A percentile compares a stretch with the other conserved stretches of the same genome.
Conservation (phyloP, 2,888 invertebrate genomes). For the Brachyopa scutellaris region DNA sequence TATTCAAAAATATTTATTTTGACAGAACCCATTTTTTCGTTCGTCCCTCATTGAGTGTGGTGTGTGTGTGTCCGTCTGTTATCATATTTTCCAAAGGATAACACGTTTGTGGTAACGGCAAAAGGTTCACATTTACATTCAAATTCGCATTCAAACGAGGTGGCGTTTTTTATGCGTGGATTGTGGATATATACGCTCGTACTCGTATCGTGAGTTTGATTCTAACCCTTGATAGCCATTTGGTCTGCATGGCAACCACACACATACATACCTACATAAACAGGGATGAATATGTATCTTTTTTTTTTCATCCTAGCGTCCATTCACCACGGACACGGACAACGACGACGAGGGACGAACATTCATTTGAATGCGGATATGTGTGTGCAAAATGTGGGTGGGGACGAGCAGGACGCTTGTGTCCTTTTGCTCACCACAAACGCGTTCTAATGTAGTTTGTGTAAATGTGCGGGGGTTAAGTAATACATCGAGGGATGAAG, state of each 20-base stretch:
- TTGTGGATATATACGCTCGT: conserved; percentile 6
- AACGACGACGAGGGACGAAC: no score
- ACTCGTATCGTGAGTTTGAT: conserved; percentile 46
- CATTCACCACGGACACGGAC: conserved; percentile 28
- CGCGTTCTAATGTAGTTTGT: conserved; percentile 65
- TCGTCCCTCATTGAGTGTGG: conserved; percentile 73
- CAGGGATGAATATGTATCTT: conserved; percentile 45
- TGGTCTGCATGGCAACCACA: conserved; percentile 41
- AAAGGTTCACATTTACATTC: conserved; percentile 55
- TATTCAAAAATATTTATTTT: conserved; percentile 81
- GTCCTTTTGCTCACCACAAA: conserved; percentile 68
- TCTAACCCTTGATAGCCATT: conserved; percentile 71
- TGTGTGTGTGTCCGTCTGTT: conserved; percentile 60
- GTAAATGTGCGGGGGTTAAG: conserved; percentile 61
- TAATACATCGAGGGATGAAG: conserved; percentile 68
- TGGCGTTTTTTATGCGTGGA: conserved; percentile 35
- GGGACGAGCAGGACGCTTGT: conserved; percentile 39
- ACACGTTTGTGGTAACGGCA: conserved; percentile 67
- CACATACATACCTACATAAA: conserved; percentile 5
- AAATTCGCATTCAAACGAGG: conserved; percentile 41
- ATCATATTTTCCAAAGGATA: conserved; percentile 70
- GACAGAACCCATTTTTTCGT: conserved; percentile 80
- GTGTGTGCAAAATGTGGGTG: conserved; percentile 64
- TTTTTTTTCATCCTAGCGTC: conserved; percentile 38
- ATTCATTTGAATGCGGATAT: conserved; percentile 41